Conservation (phyloP, 2,797 vertebrate species). For the Galago senegalensis region DNA sequence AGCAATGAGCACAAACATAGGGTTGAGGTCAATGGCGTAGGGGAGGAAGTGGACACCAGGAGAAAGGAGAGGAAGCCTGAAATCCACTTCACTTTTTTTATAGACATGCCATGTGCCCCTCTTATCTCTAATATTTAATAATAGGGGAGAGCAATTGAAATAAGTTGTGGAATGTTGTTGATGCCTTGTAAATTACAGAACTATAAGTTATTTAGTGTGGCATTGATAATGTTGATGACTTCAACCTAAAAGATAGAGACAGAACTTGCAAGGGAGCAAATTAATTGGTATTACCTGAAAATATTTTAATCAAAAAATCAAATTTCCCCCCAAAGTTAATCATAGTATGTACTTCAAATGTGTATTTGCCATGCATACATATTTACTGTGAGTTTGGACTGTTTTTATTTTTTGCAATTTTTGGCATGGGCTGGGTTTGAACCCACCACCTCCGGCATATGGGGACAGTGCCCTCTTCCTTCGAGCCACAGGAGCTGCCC, state of each 20-base stretch:
- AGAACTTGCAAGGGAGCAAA: conserved; percentile 25
- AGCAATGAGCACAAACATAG: not conserved
- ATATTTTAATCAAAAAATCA: conserved; percentile 57
- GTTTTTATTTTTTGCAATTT: too few species aligned
- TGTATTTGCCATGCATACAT: not conserved
- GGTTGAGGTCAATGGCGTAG: not conserved
- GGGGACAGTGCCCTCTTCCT: too few species aligned
- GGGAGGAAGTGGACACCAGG: not conserved
- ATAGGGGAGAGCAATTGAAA: not conserved
- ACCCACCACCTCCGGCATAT: too few species aligned
- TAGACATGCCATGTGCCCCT: not conserved
- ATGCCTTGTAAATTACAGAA: conserved; percentile 25
- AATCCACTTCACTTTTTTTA: conserved; percentile 12
- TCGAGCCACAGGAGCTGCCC: too few species aligned
- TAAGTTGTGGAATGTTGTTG: conserved; percentile 23
- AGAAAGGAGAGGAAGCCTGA: not conserved
- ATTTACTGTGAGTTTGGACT: not conserved
- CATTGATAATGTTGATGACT: not conserved
- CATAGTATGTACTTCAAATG: not conserved
- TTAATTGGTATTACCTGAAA: conserved; percentile 28
- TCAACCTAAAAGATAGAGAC: conserved; percentile 11
- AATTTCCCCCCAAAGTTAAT: not conserved
- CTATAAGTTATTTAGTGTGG: not conserved
- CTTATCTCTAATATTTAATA: conserved; percentile 2
- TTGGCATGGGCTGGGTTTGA: too few species aligned